A percentile compares a stretch with the other conserved stretches of the same genome.
Conservation (phyloP, 2,888 invertebrate species). For the Horisme vitalbata region DNA sequence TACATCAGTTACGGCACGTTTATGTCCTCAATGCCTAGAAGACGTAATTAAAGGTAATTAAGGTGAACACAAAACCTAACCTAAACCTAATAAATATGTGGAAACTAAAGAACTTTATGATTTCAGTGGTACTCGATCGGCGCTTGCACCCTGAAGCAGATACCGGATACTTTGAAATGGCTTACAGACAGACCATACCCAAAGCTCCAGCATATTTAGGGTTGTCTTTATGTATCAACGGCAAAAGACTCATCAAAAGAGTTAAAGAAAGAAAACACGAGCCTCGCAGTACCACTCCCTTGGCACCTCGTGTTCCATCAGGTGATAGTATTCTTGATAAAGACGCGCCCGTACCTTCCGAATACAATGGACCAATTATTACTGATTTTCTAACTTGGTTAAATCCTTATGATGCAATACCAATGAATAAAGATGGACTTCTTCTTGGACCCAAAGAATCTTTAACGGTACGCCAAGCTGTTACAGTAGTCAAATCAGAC, state of each 20-base stretch:
- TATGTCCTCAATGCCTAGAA: slow-evolving; percentile 94
- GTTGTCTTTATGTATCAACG: slow-evolving; percentile 86
- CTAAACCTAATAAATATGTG: too few relatives aligned
- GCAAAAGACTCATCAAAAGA: slow-evolving; percentile 83
- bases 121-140: slow-evolving; percentile 90
- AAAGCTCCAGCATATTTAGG: slow-evolving; percentile 92
- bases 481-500: slow-evolving; percentile 73
- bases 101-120: slow-evolving; percentile 8
- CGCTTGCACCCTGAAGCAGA: slow-evolving; percentile 87
- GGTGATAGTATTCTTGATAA: slow-evolving; percentile 49
- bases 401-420: slow-evolving; percentile 75
- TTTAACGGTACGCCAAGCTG: slow-evolving; percentile 76
- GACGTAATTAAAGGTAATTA: slow-evolving; percentile 93
- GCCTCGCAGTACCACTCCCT: slow-evolving; percentile 55
- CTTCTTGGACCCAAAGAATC: slow-evolving; percentile 61
- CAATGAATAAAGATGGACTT: slow-evolving; percentile 66
- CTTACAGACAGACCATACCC: slow-evolving; percentile 90
- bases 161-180: slow-evolving; percentile 91
- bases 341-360: slow-evolving; percentile 65
- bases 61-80: background rate
- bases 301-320: slow-evolving; percentile 53
- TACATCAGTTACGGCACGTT: slow-evolving; percentile 92
- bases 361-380: slow-evolving; percentile 86
- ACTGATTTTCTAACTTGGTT: slow-evolving; percentile 87
- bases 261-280: slow-evolving; percentile 65